Percentiles rank a stretch among this genome's conserved stretches.
phyloP scores from a whole-genome alignment of 2,797 vertebrate genomes.

The Poecilia gillii region DNA sequence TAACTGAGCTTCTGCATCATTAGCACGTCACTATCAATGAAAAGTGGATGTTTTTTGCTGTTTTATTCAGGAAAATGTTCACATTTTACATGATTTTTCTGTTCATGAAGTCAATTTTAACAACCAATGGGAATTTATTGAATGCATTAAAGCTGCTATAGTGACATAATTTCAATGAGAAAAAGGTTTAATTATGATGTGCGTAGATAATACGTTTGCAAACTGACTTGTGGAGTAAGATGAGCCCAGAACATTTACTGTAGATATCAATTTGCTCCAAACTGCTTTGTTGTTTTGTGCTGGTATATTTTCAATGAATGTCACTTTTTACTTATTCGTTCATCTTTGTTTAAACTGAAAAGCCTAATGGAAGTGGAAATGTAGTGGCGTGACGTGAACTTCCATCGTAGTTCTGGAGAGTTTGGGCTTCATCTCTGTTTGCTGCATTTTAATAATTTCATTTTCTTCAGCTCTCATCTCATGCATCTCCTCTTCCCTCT shows the following conservation, averaged over 20 bases:
- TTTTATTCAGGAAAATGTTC: not conserved
- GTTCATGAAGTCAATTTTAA: not conserved
- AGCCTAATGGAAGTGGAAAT: not conserved
- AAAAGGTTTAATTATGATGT: not conserved
- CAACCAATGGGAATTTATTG: not conserved
- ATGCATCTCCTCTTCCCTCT: too few relatives aligned
- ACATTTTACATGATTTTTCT: too few relatives aligned
- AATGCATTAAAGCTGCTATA: too few relatives aligned
- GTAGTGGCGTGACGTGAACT: not conserved
- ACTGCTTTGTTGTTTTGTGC: not conserved
- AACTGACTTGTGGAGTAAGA: not conserved
- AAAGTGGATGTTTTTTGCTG: not conserved
- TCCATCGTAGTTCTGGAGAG: too few relatives aligned
- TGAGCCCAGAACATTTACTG: not conserved
- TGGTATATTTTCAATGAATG: not conserved
- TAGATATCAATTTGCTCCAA: not conserved
- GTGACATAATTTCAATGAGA: not conserved
- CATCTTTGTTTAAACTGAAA: not conserved
- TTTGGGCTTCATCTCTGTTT: too few relatives aligned
- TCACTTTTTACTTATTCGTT: not conserved
- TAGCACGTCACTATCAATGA: not conserved
- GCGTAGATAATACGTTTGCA: too few relatives aligned
- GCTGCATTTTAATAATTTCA: too few relatives aligned
- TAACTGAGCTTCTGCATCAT: too few relatives aligned
- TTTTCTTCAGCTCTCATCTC: not conserved